Evolutionary conservation across 2,888 invertebrate species (phyloP).

Genomic region (Priocnemis perturbator): DNA sequence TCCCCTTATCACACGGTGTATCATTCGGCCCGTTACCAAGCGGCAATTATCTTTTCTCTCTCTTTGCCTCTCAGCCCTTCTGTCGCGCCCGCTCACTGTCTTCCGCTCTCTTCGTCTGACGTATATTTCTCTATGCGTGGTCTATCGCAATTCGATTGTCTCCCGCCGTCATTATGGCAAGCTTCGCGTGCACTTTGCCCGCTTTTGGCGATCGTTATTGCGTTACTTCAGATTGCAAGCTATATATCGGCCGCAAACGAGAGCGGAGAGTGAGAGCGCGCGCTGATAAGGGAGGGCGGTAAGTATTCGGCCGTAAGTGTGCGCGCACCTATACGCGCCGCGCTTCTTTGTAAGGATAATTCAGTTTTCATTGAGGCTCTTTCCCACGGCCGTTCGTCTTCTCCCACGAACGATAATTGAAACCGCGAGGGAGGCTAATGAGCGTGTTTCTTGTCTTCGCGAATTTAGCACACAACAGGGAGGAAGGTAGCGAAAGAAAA

Average conservation of each 20-base stretch:
- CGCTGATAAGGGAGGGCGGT: too few relatives aligned
- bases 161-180: background rate
- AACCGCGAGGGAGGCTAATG: background rate
- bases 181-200: slow-evolving; percentile 15
- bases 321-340: background rate
- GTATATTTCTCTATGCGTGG: slow-evolving; percentile 5
- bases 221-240: slow-evolving; percentile 34
- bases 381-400: slow-evolving; percentile 5
- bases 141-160: slow-evolving; percentile 7
- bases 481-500: too few relatives aligned
- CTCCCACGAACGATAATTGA: background rate
- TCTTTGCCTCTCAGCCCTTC: slow-evolving; percentile 42
- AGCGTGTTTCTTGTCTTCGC: slow-evolving; percentile 6
- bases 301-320: slow-evolving; percentile 12
- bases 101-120: slow-evolving; percentile 14
- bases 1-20: slow-evolving; percentile 18
- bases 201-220: slow-evolving; percentile 33
- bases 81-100: slow-evolving; percentile 24
- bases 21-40: slow-evolving; percentile 6
- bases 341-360: slow-evolving; percentile 31
- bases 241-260: slow-evolving; percentile 36
- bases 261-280: slow-evolving; percentile 16
- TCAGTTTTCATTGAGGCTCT: slow-evolving; percentile 20
- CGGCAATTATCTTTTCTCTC: slow-evolving; percentile 40
- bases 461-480: slow-evolving; percentile 17